These are phyloP conservation scores for Parascotia fuliginaria DNA, from an alignment of 2,888 invertebrate species.

Conservation along the genomic window DNA sequence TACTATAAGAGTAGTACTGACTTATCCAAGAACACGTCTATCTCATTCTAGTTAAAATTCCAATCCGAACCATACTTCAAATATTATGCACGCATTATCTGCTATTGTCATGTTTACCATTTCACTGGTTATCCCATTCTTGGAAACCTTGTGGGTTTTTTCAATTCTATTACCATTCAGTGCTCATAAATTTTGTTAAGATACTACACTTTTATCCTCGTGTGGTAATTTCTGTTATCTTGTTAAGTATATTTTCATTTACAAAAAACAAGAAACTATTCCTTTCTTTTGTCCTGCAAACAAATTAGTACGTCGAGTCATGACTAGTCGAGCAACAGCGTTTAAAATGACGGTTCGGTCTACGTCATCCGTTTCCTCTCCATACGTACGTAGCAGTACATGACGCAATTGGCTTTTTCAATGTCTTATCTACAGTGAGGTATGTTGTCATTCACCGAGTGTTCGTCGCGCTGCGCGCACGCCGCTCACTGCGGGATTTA, in stretches of 20 bases:
- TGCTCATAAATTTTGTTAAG: constrained; percentile 24
- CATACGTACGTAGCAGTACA: constrained; percentile 81
- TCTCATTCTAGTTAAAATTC: constrained; percentile 23
- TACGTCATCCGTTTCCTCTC: constrained; percentile 82
- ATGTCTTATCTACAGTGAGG: constrained; percentile 84
- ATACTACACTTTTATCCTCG: constrained; percentile 19
- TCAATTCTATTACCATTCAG: constrained; percentile 23
- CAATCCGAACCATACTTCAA: constrained; percentile 12
- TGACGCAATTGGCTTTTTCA: constrained; percentile 86
- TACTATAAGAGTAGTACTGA: no score
- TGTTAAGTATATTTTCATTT: constrained; percentile 10
- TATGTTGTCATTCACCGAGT: constrained; percentile 83
- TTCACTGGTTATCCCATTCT: constrained; percentile 28
- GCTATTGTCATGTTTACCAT: constrained; percentile 4
- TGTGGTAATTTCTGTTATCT: background rate
- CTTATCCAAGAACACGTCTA: constrained; percentile 44
- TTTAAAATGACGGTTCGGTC: constrained; percentile 75
- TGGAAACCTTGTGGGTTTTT: constrained; percentile 27
- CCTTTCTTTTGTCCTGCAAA: constrained; percentile 61
- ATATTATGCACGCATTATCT: background rate
- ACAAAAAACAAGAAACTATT: constrained; percentile 21
- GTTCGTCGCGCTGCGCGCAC: constrained; percentile 79
- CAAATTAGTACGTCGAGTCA: constrained; percentile 65
- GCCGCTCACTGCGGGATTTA: constrained; percentile 61
- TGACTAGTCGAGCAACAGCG: constrained; percentile 65